phyloP scores from a whole-genome alignment of 2,797 vertebrate genomes.

The Delichon dasypus region DNA sequence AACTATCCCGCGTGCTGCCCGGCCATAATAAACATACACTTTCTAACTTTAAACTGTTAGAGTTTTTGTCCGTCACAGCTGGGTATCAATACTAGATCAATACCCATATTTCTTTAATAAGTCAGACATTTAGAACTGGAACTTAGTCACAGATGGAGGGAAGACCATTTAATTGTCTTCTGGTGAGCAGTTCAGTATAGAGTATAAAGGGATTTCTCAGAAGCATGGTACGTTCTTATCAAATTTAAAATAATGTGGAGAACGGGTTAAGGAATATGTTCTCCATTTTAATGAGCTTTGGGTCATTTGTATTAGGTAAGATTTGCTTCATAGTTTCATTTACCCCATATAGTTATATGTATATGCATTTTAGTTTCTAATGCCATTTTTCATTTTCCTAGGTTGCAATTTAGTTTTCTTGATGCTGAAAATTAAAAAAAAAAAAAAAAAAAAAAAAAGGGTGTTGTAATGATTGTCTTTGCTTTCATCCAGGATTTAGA shows the following conservation, averaged over 20 bases:
- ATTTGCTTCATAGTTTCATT: not conserved
- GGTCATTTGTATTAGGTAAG: not conserved
- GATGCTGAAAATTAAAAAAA: not conserved
- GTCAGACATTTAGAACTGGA: not conserved
- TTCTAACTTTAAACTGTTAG: too few relatives aligned
- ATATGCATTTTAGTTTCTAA: not conserved
- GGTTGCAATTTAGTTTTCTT: not conserved
- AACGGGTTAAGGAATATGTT: not conserved
- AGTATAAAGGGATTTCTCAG: not conserved
- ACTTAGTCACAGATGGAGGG: not conserved
- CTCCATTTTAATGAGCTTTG: not conserved
- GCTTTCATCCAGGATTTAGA: not conserved
- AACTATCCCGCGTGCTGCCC: too few relatives aligned
- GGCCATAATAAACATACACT: too few relatives aligned
- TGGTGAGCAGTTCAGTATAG: not conserved
- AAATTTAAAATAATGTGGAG: not conserved
- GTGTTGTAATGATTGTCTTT: not conserved
- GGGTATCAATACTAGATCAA: too few relatives aligned
- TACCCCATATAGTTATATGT: not conserved
- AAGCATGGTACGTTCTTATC: not conserved
- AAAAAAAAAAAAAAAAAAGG: too few relatives aligned
- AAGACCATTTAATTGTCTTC: not conserved
- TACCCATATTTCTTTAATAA: too few relatives aligned
- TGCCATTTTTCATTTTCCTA: not conserved
- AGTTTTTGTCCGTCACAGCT: too few relatives aligned